Evolutionary conservation across 1,140 invertebrate species (phyloP).

Genomic region (Pomacea maculata): DNA sequence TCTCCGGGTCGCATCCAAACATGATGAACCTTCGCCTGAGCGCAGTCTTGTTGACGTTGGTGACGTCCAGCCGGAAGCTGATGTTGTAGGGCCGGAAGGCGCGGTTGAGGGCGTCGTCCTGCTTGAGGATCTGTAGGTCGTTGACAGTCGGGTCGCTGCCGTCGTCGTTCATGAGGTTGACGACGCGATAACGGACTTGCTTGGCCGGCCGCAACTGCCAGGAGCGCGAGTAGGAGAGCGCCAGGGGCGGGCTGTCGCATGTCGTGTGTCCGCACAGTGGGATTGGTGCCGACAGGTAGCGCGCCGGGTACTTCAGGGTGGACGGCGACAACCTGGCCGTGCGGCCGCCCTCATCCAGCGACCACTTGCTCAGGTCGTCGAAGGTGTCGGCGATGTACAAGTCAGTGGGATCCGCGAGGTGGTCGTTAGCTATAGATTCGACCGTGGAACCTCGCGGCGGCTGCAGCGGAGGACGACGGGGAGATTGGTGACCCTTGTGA

Average conservation of each 20-base stretch:
- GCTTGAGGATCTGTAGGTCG: conserved; percentile 38
- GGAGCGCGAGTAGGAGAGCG: conserved; percentile 38
- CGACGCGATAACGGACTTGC: conserved; percentile 40
- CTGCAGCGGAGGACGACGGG: too few species aligned
- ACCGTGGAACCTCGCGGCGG: too few species aligned
- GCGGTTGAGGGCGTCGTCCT: conserved; percentile 40
- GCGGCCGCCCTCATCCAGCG: neutral
- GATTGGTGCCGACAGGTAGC: conserved; percentile 29
- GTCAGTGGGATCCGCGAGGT: neutral
- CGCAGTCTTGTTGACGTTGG: conserved; percentile 37
- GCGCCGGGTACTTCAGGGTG: conserved; percentile 15
- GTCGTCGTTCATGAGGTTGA: conserved; percentile 51
- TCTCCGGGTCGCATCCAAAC: conserved; percentile 42
- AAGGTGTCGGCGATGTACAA: conserved; percentile 39
- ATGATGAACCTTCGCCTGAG: conserved; percentile 40
- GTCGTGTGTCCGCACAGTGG: conserved; percentile 54
- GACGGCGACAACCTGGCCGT: conserved; percentile 23
- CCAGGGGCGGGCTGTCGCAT: conserved; percentile 56
- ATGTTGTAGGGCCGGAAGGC: conserved; percentile 57
- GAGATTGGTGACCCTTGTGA: too few species aligned
- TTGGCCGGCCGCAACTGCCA: conserved; percentile 33
- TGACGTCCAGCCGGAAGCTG: conserved; percentile 38
- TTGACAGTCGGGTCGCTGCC: conserved; percentile 44
- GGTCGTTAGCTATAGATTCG: neutral
- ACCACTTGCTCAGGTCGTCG: conserved; percentile 33